Evolutionary conservation across 2,888 invertebrate species (phyloP), one percentile per base, ranked within the genome.

Genomic region (Tridacna gigas): DNA sequence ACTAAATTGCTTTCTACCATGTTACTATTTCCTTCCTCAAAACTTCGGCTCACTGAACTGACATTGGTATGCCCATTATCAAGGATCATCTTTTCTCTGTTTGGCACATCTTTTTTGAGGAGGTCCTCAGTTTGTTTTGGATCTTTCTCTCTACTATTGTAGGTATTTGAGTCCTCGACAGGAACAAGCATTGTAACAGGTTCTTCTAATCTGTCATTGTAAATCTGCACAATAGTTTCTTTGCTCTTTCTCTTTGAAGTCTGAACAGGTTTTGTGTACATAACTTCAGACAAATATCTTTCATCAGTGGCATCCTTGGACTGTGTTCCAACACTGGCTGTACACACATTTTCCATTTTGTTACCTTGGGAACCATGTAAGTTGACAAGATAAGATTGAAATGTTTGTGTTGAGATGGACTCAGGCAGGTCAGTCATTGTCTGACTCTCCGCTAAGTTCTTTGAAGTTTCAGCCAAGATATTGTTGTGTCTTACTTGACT

Each of bases 331-430:
- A 20, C 56, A 56, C 20, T 56, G 56, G 15, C 18, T 56, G 18
- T 56, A 56, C 2, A 3, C 56, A 11, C 28, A 20, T 67, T 28
- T 28, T 20, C 37, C 37, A 11, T 20, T 26, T 37, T 37, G 22
- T 15, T 11, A 60, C 56, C 60, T 4, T 56, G 74, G 0, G 26
- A 60, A 48, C 63, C 45, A 47, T 82, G 79, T n/a, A 66, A 48
- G 65, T 86, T 86, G 15, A 79, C 84, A 4, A 89, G 77, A 71
- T 82, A 89, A 56, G 87, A 89, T 65, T 88, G 82, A 20, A 81
- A 80, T 28, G 89, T 89, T 75, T 90, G 90, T 47, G 90, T 89
- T 0, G 90, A 88, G 25, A 84, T 86, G 4, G 87, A 84, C 37
- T 74, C 73, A 18, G 85, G 83, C 3, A 79, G 20, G 20, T 88